These are phyloP conservation scores for Drosophila kurseongensis DNA, from an alignment of 1,140 invertebrate genomes.

Conservation along the genomic window DNA sequence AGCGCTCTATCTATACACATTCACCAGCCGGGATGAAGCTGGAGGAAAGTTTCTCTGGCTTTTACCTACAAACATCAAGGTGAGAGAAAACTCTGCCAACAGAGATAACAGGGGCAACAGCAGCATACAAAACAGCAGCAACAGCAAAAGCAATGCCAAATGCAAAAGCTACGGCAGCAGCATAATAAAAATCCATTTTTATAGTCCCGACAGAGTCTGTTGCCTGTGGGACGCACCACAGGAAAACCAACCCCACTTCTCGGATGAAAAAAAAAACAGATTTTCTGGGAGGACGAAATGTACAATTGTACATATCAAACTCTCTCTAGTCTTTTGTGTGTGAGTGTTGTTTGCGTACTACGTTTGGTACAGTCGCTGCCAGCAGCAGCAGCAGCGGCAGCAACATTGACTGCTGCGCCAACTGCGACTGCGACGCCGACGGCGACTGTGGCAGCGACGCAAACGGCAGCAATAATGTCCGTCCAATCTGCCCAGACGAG, in stretches of 20 bases:
- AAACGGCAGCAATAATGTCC: slow-evolving; percentile 66
- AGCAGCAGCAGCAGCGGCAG: slow-evolving; percentile 22
- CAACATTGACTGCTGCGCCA: slow-evolving; percentile 24
- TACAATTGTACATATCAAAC: slow-evolving; percentile 38
- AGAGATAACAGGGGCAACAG: slow-evolving; percentile 56
- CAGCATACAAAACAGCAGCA: slow-evolving; percentile 11
- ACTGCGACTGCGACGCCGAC: slow-evolving; percentile 36
- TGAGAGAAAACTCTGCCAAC: slow-evolving; percentile 57
- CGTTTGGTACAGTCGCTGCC: slow-evolving; percentile 76
- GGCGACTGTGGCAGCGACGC: slow-evolving; percentile 34
- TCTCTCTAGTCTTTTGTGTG: slow-evolving; percentile 39
- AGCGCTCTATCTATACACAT: slow-evolving; percentile 10
- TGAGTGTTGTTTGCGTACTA: slow-evolving; percentile 63
- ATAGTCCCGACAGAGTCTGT: slow-evolving; percentile 68
- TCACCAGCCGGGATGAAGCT: slow-evolving; percentile 12
- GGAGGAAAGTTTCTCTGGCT: slow-evolving; percentile 47
- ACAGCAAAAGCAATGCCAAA: slow-evolving; percentile 31
- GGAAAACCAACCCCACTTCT: slow-evolving; percentile 58
- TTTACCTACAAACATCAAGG: slow-evolving; percentile 47
- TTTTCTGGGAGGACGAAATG: slow-evolving; percentile 43
- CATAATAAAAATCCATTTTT: slow-evolving; percentile 82
- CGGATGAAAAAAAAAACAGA: slow-evolving; percentile 42
- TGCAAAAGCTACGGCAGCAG: slow-evolving; percentile 38
- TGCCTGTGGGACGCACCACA: slow-evolving; percentile 34
- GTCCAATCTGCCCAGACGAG: slow-evolving; percentile 72